Evolutionary conservation across 2,888 invertebrate species (phyloP).

Genomic region (Epinotia brunnichana): DNA sequence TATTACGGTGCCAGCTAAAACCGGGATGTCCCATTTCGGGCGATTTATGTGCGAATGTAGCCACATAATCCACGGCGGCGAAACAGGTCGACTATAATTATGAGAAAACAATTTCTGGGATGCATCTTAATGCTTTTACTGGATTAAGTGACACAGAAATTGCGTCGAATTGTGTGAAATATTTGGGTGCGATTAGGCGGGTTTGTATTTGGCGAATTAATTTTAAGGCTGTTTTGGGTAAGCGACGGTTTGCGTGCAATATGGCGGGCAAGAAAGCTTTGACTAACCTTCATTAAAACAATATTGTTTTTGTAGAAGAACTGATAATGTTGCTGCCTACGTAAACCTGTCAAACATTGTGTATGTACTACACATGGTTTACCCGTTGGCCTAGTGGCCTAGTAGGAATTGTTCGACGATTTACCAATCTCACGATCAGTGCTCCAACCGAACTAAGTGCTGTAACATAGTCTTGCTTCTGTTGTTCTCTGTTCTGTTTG

Average conservation of each 20-base stretch:
- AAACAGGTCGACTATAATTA: slow-evolving; percentile 75
- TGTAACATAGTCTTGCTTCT: not conserved
- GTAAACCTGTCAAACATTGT: not conserved
- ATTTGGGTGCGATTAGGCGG: slow-evolving; percentile 36
- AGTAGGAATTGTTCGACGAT: not conserved
- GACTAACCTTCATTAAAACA: slow-evolving; percentile 11
- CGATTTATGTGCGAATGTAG: slow-evolving; percentile 82
- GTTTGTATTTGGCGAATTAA: slow-evolving; percentile 39
- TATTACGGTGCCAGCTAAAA: slow-evolving; percentile 81
- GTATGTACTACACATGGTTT: not conserved
- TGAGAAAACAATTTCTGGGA: slow-evolving; percentile 83
- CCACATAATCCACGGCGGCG: slow-evolving; percentile 72
- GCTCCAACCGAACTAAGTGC: not conserved
- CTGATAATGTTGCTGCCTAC: not conserved
- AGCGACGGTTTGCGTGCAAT: slow-evolving; percentile 16
- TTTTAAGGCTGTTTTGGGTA: slow-evolving; percentile 27
- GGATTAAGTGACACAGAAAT: slow-evolving; percentile 71
- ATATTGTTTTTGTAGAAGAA: not conserved
- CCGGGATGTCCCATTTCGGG: slow-evolving; percentile 79
- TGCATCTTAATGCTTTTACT: slow-evolving; percentile 74
- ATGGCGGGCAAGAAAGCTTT: slow-evolving; percentile 16
- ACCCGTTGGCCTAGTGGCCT: not conserved
- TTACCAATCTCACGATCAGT: not conserved
- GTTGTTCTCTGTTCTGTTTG: not conserved
- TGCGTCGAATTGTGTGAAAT: slow-evolving; percentile 43